A percentile compares a stretch with the other conserved stretches of the same genome.
These are phyloP conservation scores for Sebastes elongatus DNA, from an alignment of 2,797 vertebrate species.

Conservation along the genomic window DNA sequence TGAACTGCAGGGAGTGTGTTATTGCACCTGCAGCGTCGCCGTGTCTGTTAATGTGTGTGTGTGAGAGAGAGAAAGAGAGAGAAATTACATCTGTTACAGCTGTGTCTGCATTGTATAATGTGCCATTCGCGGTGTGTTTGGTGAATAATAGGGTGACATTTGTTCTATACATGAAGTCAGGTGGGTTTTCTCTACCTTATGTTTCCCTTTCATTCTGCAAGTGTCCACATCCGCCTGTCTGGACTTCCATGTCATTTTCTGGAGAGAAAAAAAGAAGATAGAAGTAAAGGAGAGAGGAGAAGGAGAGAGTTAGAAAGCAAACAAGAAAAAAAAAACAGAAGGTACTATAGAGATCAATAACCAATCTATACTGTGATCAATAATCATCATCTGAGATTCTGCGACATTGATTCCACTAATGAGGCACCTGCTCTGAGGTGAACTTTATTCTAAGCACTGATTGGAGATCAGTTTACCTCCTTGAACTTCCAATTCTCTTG, in stretches of 20 bases:
- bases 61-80: background rate
- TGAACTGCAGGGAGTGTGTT: slow-evolving; percentile 19
- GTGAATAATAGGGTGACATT: slow-evolving; percentile 16
- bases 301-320: background rate
- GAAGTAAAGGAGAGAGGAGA: background rate
- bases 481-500: slow-evolving; percentile 54
- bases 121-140: slow-evolving; percentile 13
- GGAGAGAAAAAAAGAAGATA: slow-evolving; percentile 20
- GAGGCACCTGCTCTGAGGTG: slow-evolving; percentile 60
- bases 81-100: slow-evolving; percentile 22
- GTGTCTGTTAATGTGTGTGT: background rate
- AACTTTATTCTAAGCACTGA: slow-evolving; percentile 53
- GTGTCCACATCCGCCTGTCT: slow-evolving; percentile 97
- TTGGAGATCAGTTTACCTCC: slow-evolving; percentile 63
- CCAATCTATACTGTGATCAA: slow-evolving; percentile 62
- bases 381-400: slow-evolving; percentile 68
- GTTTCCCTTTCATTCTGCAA: slow-evolving; percentile 99
- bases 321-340: slow-evolving; percentile 5
- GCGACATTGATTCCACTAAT: slow-evolving; percentile 48
- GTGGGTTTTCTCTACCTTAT: slow-evolving; percentile 87
- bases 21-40: slow-evolving; percentile 34
- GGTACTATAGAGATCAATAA: slow-evolving; percentile 44
- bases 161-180: slow-evolving; percentile 34
- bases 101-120: slow-evolving; percentile 14
- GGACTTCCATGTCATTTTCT: slow-evolving; percentile 99